These are phyloP conservation scores for Andrena haemorrhoa DNA, from an alignment of 2,888 invertebrate genomes.

Conservation along the genomic window DNA sequence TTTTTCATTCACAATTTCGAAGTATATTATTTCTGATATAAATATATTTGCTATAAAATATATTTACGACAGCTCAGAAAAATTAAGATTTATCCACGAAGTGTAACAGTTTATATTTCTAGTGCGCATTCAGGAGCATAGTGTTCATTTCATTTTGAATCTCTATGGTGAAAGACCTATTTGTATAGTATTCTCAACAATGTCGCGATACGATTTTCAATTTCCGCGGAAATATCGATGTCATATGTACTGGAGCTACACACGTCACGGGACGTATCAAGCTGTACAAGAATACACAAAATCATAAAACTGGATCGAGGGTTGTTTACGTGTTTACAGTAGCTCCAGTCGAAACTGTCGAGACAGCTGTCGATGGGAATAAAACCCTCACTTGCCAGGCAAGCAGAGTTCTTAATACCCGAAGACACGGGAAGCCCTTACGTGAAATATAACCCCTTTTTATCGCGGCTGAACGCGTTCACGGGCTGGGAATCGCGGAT, in stretches of 20 bases:
- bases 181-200: background rate
- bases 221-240: slow-evolving; percentile 1
- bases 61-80: no score
- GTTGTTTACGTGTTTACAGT: slow-evolving; percentile 30
- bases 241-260: background rate
- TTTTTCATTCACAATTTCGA: no score
- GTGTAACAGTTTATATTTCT: no score
- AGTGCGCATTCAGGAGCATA: background rate
- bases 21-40: no score
- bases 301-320: slow-evolving; percentile 41
- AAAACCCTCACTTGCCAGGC: slow-evolving; percentile 39
- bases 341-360: slow-evolving; percentile 21
- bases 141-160: no score
- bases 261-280: background rate
- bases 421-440: slow-evolving; percentile 9
- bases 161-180: background rate
- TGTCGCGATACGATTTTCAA: background rate
- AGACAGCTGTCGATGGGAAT: slow-evolving; percentile 51
- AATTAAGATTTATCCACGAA: no score
- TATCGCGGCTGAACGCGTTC: slow-evolving; percentile 30
- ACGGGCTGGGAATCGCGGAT: background rate
- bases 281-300: background rate
- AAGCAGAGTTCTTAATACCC: slow-evolving; percentile 17
- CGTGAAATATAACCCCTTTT: slow-evolving; percentile 23
- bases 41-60: no score